Conservation (phyloP, 2,113 vertebrate species). For the Chaetodon trifascialis region DNA sequence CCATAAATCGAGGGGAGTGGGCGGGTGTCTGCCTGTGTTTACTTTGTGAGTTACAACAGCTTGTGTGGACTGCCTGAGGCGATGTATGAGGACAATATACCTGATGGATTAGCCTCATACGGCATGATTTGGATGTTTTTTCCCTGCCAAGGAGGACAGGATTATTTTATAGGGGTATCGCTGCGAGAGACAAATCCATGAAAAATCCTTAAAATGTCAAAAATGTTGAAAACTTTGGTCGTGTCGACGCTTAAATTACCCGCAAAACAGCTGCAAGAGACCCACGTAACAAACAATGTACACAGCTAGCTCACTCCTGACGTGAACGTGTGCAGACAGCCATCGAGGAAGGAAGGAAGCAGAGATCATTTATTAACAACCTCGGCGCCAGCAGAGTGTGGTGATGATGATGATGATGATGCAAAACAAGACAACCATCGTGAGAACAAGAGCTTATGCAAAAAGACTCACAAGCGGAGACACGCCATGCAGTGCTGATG, state of each 20-base stretch:
- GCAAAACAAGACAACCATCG: slow-evolving; percentile 39
- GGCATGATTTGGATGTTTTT: slow-evolving; percentile 21
- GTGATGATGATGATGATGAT: slow-evolving; percentile 23
- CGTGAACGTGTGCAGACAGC: slow-evolving; percentile 4
- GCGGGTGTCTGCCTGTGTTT: slow-evolving; percentile 66
- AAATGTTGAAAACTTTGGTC: slow-evolving; percentile 1
- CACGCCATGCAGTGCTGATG: neutral
- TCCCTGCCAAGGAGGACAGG: slow-evolving; percentile 15
- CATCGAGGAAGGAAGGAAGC: slow-evolving; percentile 2
- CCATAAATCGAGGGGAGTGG: slow-evolving; percentile 69
- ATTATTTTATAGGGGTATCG: slow-evolving; percentile 2
- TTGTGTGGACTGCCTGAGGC: slow-evolving; percentile 46
- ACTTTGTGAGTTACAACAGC: slow-evolving; percentile 70
- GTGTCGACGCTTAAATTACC: neutral
- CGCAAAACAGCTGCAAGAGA: neutral
- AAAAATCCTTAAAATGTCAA: slow-evolving; percentile 17
- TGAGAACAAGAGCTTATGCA: slow-evolving; percentile 42
- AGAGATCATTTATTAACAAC: slow-evolving; percentile 50
- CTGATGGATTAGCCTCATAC: slow-evolving; percentile 57
- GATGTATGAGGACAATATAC: slow-evolving; percentile 46
- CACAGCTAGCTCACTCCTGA: neutral
- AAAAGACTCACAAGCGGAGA: slow-evolving; percentile 31
- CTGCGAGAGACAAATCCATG: slow-evolving; percentile 28
- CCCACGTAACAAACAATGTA: neutral
- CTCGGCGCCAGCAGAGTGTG: slow-evolving; percentile 43